These are phyloP conservation scores for Aphaenogaster floridana DNA, from an alignment of 1,140 invertebrate genomes.

Conservation along the genomic window DNA sequence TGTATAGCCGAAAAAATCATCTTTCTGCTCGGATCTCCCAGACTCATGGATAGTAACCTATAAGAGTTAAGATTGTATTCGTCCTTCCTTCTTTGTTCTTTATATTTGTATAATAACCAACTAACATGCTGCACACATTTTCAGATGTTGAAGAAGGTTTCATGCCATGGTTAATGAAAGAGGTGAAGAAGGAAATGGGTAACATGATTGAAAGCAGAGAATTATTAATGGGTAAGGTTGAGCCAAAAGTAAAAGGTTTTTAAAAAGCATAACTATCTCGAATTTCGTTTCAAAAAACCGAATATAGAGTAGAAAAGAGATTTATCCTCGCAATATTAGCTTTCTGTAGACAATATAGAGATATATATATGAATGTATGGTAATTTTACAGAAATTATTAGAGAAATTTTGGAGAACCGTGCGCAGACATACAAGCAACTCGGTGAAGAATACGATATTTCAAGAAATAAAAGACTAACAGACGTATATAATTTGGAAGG, in stretches of 20 bases:
- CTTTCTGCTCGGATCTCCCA: too few relatives aligned
- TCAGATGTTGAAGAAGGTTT: slow-evolving; percentile 93
- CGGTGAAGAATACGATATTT: slow-evolving; percentile 82
- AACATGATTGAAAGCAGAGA: slow-evolving; percentile 92
- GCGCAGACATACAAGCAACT: slow-evolving; percentile 88
- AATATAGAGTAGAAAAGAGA: background rate
- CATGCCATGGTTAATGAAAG: slow-evolving; percentile 95
- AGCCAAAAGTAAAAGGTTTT: background rate
- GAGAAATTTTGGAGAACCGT: slow-evolving; percentile 91
- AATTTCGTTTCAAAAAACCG: background rate
- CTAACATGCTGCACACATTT: slow-evolving; percentile 26
- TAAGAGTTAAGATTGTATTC: background rate
- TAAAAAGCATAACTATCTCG: background rate
- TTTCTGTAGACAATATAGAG: background rate
- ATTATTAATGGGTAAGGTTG: slow-evolving; percentile 90
- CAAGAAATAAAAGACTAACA: slow-evolving; percentile 77
- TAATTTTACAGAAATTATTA: slow-evolving; percentile 89
- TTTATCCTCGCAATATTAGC: background rate
- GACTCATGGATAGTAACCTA: too few relatives aligned
- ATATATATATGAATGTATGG: background rate
- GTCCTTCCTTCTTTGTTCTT: background rate
- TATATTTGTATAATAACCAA: background rate
- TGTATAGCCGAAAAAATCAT: too few relatives aligned
- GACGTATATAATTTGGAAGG: slow-evolving; percentile 80
- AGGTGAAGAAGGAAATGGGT: slow-evolving; percentile 93